Conservation (phyloP, 2,113 vertebrate species). For the Condylura cristata region DNA sequence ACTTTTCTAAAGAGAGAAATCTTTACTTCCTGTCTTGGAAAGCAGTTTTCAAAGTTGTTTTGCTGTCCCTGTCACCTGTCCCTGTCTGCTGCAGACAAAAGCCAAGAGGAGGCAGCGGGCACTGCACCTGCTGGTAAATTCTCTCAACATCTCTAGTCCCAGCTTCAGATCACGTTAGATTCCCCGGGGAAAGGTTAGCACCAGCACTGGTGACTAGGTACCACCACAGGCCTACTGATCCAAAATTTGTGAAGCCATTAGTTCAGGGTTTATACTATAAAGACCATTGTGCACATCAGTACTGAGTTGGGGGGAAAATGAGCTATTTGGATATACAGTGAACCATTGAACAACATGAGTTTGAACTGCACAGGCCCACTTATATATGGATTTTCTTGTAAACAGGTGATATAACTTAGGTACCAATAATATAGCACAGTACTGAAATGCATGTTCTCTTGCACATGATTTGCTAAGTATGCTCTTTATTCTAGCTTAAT, state of each 20-base stretch:
- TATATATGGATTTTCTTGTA: not conserved
- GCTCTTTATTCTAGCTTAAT: too few species aligned
- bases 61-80: not conserved
- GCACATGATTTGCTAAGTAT: too few species aligned
- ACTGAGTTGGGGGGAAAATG: not conserved
- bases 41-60: not conserved
- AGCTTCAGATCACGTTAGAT: accelerated
- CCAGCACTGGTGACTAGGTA: accelerated
- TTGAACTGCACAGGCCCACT: not conserved
- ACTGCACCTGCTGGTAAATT: not conserved
- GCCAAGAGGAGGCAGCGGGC: not conserved
- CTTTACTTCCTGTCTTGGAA: not conserved
- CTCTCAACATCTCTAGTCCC: accelerated
- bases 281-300: not conserved
- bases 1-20: not conserved
- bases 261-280: not conserved
- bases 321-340: not conserved
- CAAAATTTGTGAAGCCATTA: not conserved
- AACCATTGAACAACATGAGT: not conserved
- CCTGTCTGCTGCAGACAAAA: too few species aligned
- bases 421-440: not conserved
- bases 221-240: not conserved
- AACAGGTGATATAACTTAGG: not conserved
- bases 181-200: not conserved
- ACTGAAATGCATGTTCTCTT: too few species aligned